Percentiles rank a stretch among this genome's conserved stretches.
Evolutionary conservation across 2,113 vertebrate species (phyloP).

Genomic region (Rafetus swinhoei): DNA sequence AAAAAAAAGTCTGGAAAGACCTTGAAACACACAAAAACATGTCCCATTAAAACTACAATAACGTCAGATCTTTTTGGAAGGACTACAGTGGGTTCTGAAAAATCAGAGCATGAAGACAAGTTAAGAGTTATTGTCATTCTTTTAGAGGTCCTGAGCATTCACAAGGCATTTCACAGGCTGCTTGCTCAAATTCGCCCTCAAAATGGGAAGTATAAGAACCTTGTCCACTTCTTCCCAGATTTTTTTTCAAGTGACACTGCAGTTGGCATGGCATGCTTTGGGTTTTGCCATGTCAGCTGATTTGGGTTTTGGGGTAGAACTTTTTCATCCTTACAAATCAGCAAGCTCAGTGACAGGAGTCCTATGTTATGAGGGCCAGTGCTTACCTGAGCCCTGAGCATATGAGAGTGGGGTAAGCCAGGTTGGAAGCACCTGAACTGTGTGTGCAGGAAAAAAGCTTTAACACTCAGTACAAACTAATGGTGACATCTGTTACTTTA

Average conservation of each 20-base stretch:
- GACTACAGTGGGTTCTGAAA: background rate
- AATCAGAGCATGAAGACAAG: background rate
- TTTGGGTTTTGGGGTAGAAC: background rate
- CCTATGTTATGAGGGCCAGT: background rate
- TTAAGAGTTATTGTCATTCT: background rate
- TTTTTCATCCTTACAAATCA: background rate
- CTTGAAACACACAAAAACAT: constrained; percentile 19
- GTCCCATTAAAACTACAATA: constrained; percentile 9
- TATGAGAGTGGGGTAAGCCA: background rate
- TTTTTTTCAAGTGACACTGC: background rate
- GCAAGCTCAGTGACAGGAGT: background rate
- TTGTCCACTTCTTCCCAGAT: background rate
- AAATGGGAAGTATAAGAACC: rapidly evolving
- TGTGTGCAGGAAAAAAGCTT: background rate
- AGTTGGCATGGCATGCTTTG: background rate
- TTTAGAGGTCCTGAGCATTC: background rate
- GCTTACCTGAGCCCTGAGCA: background rate
- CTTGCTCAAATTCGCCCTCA: background rate
- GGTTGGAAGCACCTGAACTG: background rate
- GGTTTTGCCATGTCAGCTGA: background rate
- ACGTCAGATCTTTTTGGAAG: background rate
- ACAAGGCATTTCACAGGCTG: background rate
- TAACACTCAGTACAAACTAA: background rate
- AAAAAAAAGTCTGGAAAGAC: constrained; percentile 11
- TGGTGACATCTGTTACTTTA: background rate